Base-by-base conservation (phyloP, 2,113 vertebrate genomes). In the Lepisosteus oculatus region DNA sequence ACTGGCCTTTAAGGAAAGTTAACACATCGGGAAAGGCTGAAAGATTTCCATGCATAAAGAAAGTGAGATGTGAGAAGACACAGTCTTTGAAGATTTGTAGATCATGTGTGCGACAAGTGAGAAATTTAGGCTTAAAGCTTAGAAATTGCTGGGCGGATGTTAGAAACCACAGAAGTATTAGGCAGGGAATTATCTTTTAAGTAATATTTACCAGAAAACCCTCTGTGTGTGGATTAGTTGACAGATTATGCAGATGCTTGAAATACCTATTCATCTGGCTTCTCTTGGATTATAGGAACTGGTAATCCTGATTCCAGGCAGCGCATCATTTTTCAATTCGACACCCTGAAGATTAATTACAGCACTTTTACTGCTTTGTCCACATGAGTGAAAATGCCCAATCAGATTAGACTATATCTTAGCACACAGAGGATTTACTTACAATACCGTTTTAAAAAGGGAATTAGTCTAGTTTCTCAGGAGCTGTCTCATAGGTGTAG, bases 171-270 rank as follows among this genome's bases (percentile, higher is more conserved):
- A 7, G 62, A 42, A 42, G 62, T 41, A 42, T 65, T 65, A 65
- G 62, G 62, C 62, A 59, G n/a, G 6, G 62, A 65, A 65, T 61
- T 61, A 29, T 61, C 17, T 6, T 15, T 61, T 61, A 5, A 51
- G 47, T 5, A 29, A 15, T 14, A 61, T 14, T 61, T 8, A 14
- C 7, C 59, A 3, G 59, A 61, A 61, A 61, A 61, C 42, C 29
- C 42, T 65, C 62, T 65, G 62, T 41, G 62, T 65, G 62, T 13
- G 29, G 62, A 65, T 65, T 65, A 65, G 62, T 41, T 9, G 9
- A 7, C 57, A 43, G 62, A 65, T 65, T 65, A 42, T 11, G 42
- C 5, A 51, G 29, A 29, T 51, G 47, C 5, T 51, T 9, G 47
- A 51, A 51, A 51, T 6, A 51, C 47, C 9, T 5, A 51, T 51